Evolutionary conservation across 2,797 vertebrate species (phyloP).

Genomic region (Sphenodon punctatus): DNA sequence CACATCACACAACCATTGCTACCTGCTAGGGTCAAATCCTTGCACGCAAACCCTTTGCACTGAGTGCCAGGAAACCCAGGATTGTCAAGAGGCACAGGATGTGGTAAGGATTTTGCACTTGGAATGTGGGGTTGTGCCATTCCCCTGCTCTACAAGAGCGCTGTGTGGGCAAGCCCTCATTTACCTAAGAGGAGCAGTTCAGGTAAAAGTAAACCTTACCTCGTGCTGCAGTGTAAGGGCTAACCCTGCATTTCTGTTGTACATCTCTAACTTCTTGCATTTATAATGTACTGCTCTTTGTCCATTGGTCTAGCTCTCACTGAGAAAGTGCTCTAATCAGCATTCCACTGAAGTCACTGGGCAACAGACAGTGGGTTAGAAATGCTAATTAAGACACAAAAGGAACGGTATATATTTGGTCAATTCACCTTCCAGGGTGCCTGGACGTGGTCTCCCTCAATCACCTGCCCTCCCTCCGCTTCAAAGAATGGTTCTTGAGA

Average conservation of each 20-base stretch:
- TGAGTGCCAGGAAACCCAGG: no score
- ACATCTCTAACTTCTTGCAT: not conserved
- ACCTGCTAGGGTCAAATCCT: no score
- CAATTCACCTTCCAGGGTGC: not conserved
- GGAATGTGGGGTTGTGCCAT: no score
- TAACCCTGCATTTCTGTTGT: conserved; percentile 29
- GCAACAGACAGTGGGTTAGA: not conserved
- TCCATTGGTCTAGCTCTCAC: not conserved
- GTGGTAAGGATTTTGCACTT: no score
- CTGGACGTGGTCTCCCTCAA: not conserved
- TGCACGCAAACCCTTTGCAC: no score
- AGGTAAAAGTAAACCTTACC: conserved; percentile 5
- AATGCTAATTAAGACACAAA: not conserved
- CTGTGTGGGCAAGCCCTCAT: no score
- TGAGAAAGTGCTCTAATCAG: not conserved
- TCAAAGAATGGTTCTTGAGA: not conserved
- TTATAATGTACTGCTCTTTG: not conserved
- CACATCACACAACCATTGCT: no score
- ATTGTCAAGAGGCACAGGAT: no score
- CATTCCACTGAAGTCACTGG: not conserved
- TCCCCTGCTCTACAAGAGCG: no score
- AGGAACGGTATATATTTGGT: not conserved
- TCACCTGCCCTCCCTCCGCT: not conserved
- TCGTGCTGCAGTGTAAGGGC: not conserved
- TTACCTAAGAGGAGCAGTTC: not conserved